Evolutionary conservation across 92 coral and sea anemone species (phyloP), one percentile per base, ranked within the genome.

Genomic region (Zoanthus solanderi): DNA sequence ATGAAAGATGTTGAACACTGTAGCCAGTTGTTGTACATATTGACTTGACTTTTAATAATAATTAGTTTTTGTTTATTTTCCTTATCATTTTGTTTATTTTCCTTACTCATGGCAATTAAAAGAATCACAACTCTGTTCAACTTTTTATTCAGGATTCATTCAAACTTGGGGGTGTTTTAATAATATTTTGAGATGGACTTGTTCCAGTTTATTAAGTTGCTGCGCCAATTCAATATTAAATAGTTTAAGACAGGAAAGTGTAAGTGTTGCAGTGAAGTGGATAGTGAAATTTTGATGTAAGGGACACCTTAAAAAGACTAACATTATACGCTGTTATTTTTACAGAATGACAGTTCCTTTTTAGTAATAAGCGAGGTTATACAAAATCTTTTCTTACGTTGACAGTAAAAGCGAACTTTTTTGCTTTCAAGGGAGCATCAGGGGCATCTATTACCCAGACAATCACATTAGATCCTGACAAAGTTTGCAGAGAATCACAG

Each of bases 21-120:
- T 78, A 48, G 83, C 69, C 67, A 78, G 83, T 78, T 78, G 68
- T 48, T 53, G 83, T 78, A 48, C 83, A 78, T 78, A 48, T 48
- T 78, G 83, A 78, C 83, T 78, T 48, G 83, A 78, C 83, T 66
- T 66, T 66, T 66, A 66, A 66, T 66, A 66, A 66, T 66, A 66
- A 66, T 66, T 66, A 66, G 67, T 78, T 78, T 78, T 78, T 78
- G 83, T 78, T 78, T 78, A 78, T 78, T 53, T 78, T 78, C 83
- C 83, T 78, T 78, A 48, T 78, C 83, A 78, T 29, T 54, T 53
- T 66, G 68, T 53, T 78, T 53, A 30, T 54, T 54, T 78, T 30
- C 67, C 83, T 11, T 78, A 78, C 83, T 78, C 83, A 78, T 78
- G 83, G n/a, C 83, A 78, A 78, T 48, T 78, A 78, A 78, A 78